Evolutionary conservation across 2,888 invertebrate genomes (phyloP).

Genomic region (Meteorus cinctellus): DNA sequence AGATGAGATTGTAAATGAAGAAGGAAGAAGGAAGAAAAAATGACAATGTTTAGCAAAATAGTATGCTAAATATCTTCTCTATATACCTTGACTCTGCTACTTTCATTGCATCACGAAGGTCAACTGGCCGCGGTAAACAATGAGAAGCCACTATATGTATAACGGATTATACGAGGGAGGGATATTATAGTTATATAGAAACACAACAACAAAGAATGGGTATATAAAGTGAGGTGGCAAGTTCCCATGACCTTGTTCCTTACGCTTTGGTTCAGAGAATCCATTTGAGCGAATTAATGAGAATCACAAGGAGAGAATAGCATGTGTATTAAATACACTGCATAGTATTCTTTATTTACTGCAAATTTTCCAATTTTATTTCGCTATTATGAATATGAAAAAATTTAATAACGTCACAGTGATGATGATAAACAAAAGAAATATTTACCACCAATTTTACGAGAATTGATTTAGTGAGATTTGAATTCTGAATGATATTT

Average conservation of each 20-base stretch:
- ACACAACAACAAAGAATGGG: constrained; percentile 38
- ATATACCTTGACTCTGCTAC: constrained; percentile 54
- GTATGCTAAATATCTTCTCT: constrained; percentile 37
- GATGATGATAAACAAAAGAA: neutral
- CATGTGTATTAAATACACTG: constrained; percentile 20
- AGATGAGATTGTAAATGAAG: neutral
- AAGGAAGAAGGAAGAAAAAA: constrained; percentile 24
- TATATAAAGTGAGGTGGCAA: constrained; percentile 45
- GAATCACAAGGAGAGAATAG: constrained; percentile 23
- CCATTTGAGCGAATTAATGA: constrained; percentile 56
- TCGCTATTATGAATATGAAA: neutral
- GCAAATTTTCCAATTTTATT: neutral
- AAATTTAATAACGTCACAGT: neutral
- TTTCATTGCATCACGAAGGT: constrained; percentile 50
- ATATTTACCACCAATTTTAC: too few relatives aligned
- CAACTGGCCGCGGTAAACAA: constrained; percentile 50
- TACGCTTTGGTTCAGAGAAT: constrained; percentile 44
- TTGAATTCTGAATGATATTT: too few relatives aligned
- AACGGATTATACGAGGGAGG: constrained; percentile 57
- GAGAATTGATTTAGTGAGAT: too few relatives aligned
- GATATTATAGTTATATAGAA: constrained; percentile 27
- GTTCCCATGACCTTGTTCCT: constrained; percentile 60
- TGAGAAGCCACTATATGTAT: constrained; percentile 54
- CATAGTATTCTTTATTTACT: constrained; percentile 1
- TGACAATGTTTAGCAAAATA: constrained; percentile 28